These are phyloP conservation scores for Leptocoma aspasia DNA, from an alignment of 2,113 vertebrate species.

Conservation along the genomic window DNA sequence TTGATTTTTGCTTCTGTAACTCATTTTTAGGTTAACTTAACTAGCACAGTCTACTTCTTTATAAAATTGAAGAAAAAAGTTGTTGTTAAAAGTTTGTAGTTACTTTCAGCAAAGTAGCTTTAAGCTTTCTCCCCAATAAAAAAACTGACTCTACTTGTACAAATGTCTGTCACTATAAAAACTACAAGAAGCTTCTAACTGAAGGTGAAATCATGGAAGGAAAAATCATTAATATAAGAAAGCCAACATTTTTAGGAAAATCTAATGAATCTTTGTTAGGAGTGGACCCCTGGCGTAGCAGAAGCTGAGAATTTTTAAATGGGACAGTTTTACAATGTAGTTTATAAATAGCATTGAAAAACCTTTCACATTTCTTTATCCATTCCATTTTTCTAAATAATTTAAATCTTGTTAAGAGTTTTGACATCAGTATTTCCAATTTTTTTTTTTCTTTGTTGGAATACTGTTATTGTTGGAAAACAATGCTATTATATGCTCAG, in stretches of 20 bases:
- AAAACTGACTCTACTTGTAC: not conserved
- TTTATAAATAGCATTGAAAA: not conserved
- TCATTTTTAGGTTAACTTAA: not conserved
- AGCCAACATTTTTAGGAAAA: not conserved
- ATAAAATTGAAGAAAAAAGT: not conserved
- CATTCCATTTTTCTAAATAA: not conserved
- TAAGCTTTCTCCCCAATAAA: not conserved
- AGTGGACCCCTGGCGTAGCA: not conserved
- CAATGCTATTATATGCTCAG: not conserved
- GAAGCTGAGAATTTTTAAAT: not conserved
- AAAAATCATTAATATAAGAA: not conserved
- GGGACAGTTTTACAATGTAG: not conserved
- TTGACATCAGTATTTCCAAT: slow-evolving; percentile 1
- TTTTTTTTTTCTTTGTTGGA: not conserved
- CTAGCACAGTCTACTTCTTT: not conserved
- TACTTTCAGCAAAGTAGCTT: not conserved
- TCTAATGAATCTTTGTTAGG: not conserved
- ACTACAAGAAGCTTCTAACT: not conserved
- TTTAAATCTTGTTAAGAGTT: not conserved
- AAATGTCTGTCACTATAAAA: not conserved
- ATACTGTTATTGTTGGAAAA: not conserved
- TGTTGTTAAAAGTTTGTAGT: not conserved
- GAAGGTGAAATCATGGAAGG: not conserved
- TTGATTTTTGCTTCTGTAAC: not conserved
- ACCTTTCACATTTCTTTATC: not conserved